Evolutionary conservation across 2,113 vertebrate species (phyloP), one percentile per base, ranked within the genome.

Genomic region (Rhipidura dahli): DNA sequence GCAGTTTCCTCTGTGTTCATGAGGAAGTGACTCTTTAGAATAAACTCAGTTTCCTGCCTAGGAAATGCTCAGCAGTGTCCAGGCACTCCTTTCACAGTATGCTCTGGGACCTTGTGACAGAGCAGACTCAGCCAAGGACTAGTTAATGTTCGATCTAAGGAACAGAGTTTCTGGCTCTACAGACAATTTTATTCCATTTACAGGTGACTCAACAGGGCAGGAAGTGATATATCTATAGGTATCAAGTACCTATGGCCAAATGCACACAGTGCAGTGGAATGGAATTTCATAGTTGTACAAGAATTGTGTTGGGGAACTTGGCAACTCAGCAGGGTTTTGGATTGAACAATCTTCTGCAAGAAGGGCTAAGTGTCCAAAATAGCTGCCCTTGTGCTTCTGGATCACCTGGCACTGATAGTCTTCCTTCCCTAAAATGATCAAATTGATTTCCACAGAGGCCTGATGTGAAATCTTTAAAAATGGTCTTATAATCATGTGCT

Each of bases 271-370:
- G 40, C 31, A 81, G 50, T 2, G 2, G 27, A 44, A 23, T 64
- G 45, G 78, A 65, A 75, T 81, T 87, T 44, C 0, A 0, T 66
- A 42, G 68, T 66, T 0, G 0, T 3, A 1, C 27, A 60, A 78
- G 20, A 27, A 53, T 40, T 44, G 23, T 68, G 6, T 59, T 79
- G 33, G 82, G 40, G 54, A 71, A 54, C 33, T 57, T 73, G 30
- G 40, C n/a, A 85, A 17, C 11, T 86, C 73, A 19, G 31, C 11
- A 33, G 21, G 23, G 39, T 39, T 94, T 93, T 92, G 30, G 15
- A 23, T 59, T 73, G 39, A 61, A 78, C 73, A 66, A 60, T 50
- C 44, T 59, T 13, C 26, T 59, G 33, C 28, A 65, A 83, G 54
- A 7, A 86, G 64, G 60, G 22, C n/a, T 30, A 24, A 68, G 39